Evolutionary conservation across 2,113 vertebrate species (phyloP), one percentile per base, ranked within the genome.

Genomic region (Lagenorhynchus albirostris): DNA sequence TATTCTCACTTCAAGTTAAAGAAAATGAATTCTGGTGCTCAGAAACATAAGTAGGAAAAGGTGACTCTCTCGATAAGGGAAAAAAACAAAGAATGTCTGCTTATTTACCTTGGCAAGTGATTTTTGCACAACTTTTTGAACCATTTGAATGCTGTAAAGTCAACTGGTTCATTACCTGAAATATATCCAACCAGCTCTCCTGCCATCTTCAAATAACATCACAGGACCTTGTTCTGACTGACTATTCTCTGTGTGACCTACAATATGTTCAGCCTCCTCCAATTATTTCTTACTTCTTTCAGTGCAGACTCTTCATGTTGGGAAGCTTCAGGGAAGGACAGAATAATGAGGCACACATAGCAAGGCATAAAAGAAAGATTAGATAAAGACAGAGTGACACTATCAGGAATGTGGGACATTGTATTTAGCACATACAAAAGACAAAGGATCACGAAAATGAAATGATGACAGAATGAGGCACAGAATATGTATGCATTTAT

Each of bases 241-340:
- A 83, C 62, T 79, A 25, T 0, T 53, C 95, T 71, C 92, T 97
- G 53, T 76, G 26, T 17, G 41, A 79, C 63, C 86, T 55, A 11
- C n/a, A 95, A 15, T 92, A 62, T 36, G 8, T 0, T 2, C 91
- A 97, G 53, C 63, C 65, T 68, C 76, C 38, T 95, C 77, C 93
- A 97, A 96, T 98, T 98, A 97, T 97, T 96, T 92, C 93, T 96
- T 93, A 91, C 53, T 73, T 87, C 85, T 92, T 98, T 92, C 93
- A 95, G 82, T 84, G 63, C 31, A 53, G 38, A 79, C 4, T 18
- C 62, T 71, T 97, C 74, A 93, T 70, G 44, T 55, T 89, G 82
- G 71, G 85, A 96, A 93, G 82, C 65, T 80, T 68, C n/a, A 41
- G 36, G 47, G 60, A 89, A 89, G 79, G 25, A 62, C 87, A 92